Evolutionary conservation across 2,113 vertebrate genomes (phyloP).

Genomic region (Isurus oxyrinchus): DNA sequence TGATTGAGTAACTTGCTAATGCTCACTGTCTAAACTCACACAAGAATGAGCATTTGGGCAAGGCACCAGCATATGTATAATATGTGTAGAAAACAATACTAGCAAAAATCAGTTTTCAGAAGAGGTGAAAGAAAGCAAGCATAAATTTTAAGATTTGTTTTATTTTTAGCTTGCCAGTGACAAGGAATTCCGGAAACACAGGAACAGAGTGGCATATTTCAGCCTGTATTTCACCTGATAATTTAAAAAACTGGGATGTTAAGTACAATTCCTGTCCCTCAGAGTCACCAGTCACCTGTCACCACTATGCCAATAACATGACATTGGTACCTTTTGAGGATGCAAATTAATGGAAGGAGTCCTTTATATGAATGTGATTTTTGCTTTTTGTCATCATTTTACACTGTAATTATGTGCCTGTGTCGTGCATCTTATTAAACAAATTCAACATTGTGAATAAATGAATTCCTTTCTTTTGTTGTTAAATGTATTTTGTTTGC

Average conservation of each 20-base stretch:
- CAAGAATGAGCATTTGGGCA: background rate
- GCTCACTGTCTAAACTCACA: background rate
- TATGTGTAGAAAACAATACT: background rate
- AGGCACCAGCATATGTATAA: background rate
- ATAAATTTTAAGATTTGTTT: background rate
- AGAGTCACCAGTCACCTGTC: background rate
- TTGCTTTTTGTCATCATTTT: background rate
- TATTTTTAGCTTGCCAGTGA: constrained; percentile 61
- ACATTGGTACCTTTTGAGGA: background rate
- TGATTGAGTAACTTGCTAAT: background rate
- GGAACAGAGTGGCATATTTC: constrained; percentile 61
- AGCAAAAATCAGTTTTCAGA: background rate
- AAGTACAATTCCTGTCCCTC: background rate
- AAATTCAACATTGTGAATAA: background rate
- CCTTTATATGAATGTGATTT: background rate
- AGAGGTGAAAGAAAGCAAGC: background rate
- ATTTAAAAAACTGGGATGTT: background rate
- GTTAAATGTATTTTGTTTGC: background rate
- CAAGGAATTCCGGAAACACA: constrained; percentile 59
- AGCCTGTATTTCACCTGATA: constrained; percentile 49
- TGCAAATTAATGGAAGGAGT: background rate
- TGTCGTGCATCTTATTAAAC: background rate
- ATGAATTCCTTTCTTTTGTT: background rate
- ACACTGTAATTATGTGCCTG: background rate
- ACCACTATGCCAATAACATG: background rate